phyloP scores from a whole-genome alignment of 2,888 invertebrate genomes.

The Luperina testacea region DNA sequence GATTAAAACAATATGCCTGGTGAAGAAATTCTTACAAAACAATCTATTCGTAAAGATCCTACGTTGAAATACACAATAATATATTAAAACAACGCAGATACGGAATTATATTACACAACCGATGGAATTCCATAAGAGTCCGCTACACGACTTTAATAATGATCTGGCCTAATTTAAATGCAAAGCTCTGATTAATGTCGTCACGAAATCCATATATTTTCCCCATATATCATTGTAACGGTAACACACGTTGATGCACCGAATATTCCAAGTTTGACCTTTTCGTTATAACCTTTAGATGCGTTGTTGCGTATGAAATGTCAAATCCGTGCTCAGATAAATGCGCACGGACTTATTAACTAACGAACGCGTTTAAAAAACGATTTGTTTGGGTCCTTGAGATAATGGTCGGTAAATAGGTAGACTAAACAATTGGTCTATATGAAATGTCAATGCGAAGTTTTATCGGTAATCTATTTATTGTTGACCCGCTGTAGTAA shows the following conservation, averaged over 20 bases:
- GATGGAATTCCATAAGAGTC: slow-evolving; percentile 42
- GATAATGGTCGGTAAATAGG: slow-evolving; percentile 39
- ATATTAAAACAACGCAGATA: slow-evolving; percentile 11
- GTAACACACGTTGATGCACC: slow-evolving; percentile 58
- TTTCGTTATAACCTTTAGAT: slow-evolving; percentile 82
- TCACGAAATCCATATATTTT: slow-evolving; percentile 66
- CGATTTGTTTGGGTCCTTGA: slow-evolving; percentile 50
- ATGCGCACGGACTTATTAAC: slow-evolving; percentile 58
- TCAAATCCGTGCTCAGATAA: slow-evolving; percentile 85
- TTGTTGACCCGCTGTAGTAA: slow-evolving; percentile 1
- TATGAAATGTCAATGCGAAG: slow-evolving; percentile 50
- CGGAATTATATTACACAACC: slow-evolving; percentile 27
- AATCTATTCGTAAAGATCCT: not conserved
- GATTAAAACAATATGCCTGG: not conserved
- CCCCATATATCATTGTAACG: slow-evolving; percentile 63
- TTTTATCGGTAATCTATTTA: slow-evolving; percentile 33
- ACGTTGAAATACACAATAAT: slow-evolving; percentile 19
- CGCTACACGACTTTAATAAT: slow-evolving; percentile 52
- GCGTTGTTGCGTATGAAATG: slow-evolving; percentile 84
- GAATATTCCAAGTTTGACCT: slow-evolving; percentile 75
- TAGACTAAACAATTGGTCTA: slow-evolving; percentile 30
- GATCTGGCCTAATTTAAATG: slow-evolving; percentile 55
- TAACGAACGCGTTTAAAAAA: slow-evolving; percentile 64
- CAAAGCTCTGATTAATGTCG: slow-evolving; percentile 63
- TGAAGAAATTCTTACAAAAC: slow-evolving; percentile 26